phyloP scores from a whole-genome alignment of 2,797 vertebrate genomes.

The Gymnothorax reevesii region DNA sequence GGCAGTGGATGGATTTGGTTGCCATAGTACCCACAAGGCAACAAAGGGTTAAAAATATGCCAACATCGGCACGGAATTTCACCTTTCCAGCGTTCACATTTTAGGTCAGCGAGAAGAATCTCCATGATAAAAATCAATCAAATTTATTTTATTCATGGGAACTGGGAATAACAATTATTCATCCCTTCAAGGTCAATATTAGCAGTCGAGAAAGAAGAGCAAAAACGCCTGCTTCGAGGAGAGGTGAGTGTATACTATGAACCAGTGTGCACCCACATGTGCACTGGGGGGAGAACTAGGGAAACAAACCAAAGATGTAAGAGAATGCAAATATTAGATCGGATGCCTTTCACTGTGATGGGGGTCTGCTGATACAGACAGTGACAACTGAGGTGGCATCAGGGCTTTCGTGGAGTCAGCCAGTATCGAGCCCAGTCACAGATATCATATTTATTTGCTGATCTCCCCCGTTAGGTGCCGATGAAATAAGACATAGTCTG shows the following conservation, averaged over 20 bases:
- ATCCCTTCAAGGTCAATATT: conserved; percentile 32
- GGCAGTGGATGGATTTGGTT: no score
- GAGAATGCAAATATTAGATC: conserved; percentile 1
- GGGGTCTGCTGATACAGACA: neutral
- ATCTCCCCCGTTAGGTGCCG: neutral
- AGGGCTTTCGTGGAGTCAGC: neutral
- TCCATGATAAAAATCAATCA: conserved; percentile 36
- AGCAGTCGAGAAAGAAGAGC: conserved; percentile 7
- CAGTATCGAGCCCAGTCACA: neutral
- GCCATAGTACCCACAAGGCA: no score
- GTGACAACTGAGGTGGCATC: neutral
- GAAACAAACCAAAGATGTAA: neutral
- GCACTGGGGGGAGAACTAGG: neutral
- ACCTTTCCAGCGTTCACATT: conserved; percentile 33
- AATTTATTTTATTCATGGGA: conserved; percentile 43
- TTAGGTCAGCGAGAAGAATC: conserved; percentile 36
- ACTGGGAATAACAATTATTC: conserved; percentile 36
- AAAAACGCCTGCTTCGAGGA: conserved; percentile 35
- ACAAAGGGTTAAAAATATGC: no score
- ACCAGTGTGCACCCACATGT: neutral
- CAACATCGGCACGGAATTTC: neutral
- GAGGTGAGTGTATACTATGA: neutral
- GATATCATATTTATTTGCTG: neutral
- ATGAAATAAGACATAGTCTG: neutral
- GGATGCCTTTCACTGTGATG: neutral